These are phyloP conservation scores for Cryptoprocta ferox DNA, from an alignment of 2,797 vertebrate species.

Conservation along the genomic window DNA sequence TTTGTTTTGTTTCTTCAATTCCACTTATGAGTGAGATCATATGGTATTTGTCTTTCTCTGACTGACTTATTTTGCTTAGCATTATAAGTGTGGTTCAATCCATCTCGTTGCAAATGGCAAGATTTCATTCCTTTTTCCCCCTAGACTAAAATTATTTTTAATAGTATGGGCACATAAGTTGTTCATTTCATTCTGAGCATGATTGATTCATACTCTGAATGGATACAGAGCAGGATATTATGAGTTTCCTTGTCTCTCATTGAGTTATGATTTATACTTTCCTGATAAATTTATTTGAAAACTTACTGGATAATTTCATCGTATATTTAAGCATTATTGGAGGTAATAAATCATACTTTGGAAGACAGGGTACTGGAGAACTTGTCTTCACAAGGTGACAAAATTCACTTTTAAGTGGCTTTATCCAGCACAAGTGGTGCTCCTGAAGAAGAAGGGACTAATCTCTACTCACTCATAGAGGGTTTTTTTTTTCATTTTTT, in stretches of 20 bases:
- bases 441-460: not conserved
- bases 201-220: not conserved
- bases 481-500: not conserved
- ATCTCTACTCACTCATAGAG: not conserved
- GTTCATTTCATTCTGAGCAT: not conserved
- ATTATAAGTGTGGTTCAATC: not conserved
- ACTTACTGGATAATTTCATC: not conserved
- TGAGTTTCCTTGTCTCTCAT: not conserved
- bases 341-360: not conserved
- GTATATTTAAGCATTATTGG: constrained; percentile 5
- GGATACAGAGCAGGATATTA: not conserved
- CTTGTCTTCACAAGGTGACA: not conserved
- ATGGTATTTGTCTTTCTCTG: not conserved
- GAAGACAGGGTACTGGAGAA: not conserved
- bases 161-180: not conserved
- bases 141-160: not conserved
- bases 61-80: not conserved
- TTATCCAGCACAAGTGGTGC: not conserved
- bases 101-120: not conserved
- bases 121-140: not conserved
- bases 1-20: not conserved
- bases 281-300: constrained; percentile 41
- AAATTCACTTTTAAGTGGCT: not conserved
- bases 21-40: not conserved
- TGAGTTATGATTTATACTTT: constrained; percentile 9